phyloP scores from a whole-genome alignment of 2,113 vertebrate genomes.

The Meriones unguiculatus region DNA sequence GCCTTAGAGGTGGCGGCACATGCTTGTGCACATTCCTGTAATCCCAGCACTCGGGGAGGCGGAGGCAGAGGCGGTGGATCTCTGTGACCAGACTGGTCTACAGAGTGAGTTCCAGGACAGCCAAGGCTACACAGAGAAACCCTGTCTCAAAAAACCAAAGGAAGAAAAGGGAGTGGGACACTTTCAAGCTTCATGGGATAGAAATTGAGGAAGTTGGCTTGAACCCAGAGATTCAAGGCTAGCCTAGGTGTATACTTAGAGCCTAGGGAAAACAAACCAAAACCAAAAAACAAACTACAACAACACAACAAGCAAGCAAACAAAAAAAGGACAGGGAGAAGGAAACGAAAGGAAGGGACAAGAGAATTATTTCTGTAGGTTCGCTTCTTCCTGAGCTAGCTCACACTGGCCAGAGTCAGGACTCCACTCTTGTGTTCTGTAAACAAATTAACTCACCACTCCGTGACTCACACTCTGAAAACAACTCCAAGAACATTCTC shows the following conservation, averaged over 20 bases:
- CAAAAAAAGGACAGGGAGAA: background rate
- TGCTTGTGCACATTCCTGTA: too few species aligned
- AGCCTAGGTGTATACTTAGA: background rate
- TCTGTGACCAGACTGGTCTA: too few species aligned
- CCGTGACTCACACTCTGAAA: conserved; percentile 6
- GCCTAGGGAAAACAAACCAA: background rate
- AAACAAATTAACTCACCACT: background rate
- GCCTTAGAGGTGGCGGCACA: too few species aligned
- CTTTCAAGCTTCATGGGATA: background rate
- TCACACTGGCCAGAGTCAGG: background rate
- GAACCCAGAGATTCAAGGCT: background rate
- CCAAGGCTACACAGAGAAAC: too few species aligned
- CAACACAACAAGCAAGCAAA: background rate
- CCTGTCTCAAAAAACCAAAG: too few species aligned
- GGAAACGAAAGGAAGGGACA: background rate
- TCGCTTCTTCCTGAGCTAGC: background rate
- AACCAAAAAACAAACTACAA: background rate
- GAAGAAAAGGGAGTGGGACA: too few species aligned
- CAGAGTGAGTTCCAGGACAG: too few species aligned
- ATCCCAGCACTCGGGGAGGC: too few species aligned
- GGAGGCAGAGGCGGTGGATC: too few species aligned
- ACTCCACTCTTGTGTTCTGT: too few species aligned
- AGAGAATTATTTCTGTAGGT: background rate
- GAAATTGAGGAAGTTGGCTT: background rate
- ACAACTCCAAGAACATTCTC: background rate